Evolutionary conservation across 1,140 invertebrate genomes (phyloP).

Genomic region (Thrips palmi): DNA sequence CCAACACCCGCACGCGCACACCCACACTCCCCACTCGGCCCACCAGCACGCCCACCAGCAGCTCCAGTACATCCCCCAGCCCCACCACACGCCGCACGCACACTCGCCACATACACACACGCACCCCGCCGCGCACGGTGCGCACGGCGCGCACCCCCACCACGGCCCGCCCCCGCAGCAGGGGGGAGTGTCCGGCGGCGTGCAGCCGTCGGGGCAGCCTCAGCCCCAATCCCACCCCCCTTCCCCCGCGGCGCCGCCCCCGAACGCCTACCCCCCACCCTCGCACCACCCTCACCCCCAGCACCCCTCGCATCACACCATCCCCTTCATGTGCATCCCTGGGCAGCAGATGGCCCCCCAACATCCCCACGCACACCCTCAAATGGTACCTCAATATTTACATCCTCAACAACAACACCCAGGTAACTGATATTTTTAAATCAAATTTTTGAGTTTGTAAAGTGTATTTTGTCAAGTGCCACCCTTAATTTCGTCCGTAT

Average conservation of each 20-base stretch:
- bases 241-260: constrained; percentile 27
- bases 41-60: constrained; percentile 41
- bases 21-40: constrained; percentile 28
- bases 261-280: constrained; percentile 10
- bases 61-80: constrained; percentile 35
- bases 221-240: constrained; percentile 29
- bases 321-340: constrained; percentile 9
- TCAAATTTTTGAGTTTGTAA: no score
- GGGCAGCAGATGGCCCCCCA: no score
- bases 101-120: constrained; percentile 26
- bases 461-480: no score
- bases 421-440: no score
- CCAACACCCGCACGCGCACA: constrained; percentile 26
- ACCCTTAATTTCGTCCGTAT: no score
- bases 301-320: constrained; percentile 13
- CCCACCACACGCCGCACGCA: constrained; percentile 25
- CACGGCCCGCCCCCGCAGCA: constrained; percentile 28
- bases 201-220: constrained; percentile 30
- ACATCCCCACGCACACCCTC: no score
- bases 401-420: no score
- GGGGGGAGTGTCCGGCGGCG: constrained; percentile 30
- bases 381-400: no score
- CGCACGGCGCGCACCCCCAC: constrained; percentile 13
- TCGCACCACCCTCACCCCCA: constrained; percentile 15
- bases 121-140: constrained; percentile 25